A percentile compares a stretch with the other conserved stretches of the same genome.
Evolutionary conservation across 2,797 vertebrate genomes (phyloP).

Genomic region (Gallirallus australis): DNA sequence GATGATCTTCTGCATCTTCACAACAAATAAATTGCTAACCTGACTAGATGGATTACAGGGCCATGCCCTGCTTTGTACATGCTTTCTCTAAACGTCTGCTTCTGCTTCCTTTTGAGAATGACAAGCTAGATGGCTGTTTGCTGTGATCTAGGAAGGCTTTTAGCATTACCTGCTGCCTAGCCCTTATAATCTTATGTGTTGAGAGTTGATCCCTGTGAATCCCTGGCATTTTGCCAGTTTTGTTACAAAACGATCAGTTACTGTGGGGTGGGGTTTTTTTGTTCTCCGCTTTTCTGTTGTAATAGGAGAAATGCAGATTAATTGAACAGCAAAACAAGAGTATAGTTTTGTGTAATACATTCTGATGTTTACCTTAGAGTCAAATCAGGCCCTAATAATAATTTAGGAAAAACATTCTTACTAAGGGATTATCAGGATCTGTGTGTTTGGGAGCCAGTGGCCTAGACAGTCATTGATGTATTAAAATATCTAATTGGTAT

Average conservation of each 20-base stretch:
- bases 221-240: neutral
- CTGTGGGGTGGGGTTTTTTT: neutral
- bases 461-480: neutral
- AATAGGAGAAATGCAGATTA: neutral
- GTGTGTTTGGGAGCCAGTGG: neutral
- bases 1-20: neutral
- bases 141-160: neutral
- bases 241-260: neutral
- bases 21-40: neutral
- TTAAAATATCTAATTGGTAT: neutral
- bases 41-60: neutral
- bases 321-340: neutral
- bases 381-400: neutral
- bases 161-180: neutral
- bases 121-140: neutral
- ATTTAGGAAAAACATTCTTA: neutral
- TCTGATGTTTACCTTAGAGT: neutral
- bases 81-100: neutral
- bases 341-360: neutral
- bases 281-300: neutral
- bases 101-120: neutral
- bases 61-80: accelerated
- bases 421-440: neutral
- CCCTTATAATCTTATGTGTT: neutral
- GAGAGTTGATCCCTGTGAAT: neutral